Evolutionary conservation across 2,797 vertebrate genomes (phyloP), one percentile per base, ranked within the genome.

Genomic region (Tokudaia tokunoshimensis): DNA sequence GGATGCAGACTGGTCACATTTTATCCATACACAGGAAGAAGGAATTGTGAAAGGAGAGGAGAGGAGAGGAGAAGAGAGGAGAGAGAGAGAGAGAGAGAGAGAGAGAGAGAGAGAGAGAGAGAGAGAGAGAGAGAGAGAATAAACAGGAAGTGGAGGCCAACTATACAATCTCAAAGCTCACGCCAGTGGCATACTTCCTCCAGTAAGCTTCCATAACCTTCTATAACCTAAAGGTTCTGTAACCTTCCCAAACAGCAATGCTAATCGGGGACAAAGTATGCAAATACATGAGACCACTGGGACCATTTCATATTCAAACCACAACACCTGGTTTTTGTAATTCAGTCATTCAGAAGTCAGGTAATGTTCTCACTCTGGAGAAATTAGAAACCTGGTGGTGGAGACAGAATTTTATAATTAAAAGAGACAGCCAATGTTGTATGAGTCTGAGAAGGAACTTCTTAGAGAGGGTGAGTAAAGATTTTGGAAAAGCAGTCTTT

Each of bases 281-380:
- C 55, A 82, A 81, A 26, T 44, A 41, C 57, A 17, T 31, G 57
- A 15, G 80, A 34, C 57, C 13, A 19, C 9, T 29, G 41, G 59
- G 37, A 44, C 8, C 14, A 1, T 31, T 65, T 84, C 41, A 47
- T 20, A 20, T 34, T 17, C 24, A 83, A 61, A 29, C 37, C n/a
- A 20, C 65, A 26, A 31, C 72, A 31, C 44, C 4, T 67, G 50
- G 37, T 76, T 94, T 78, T 72, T 93, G 24, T 87, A 90, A 84
- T 88, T 81, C 41, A 84, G 65, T 89, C 20, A 74, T 91, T 87
- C 55, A 86, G 61, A 24, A 37, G 61, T 92, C 31, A 50, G 50
- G 81, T 59, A 37, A 26, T 22, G 6, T 92, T 61, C 15, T 95
- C 57, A 78, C 11, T 86, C 96, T 96, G 78, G 55, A 86, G 50